Conservation (phyloP, 23 tunicate species). For the Ascidia mentula region DNA sequence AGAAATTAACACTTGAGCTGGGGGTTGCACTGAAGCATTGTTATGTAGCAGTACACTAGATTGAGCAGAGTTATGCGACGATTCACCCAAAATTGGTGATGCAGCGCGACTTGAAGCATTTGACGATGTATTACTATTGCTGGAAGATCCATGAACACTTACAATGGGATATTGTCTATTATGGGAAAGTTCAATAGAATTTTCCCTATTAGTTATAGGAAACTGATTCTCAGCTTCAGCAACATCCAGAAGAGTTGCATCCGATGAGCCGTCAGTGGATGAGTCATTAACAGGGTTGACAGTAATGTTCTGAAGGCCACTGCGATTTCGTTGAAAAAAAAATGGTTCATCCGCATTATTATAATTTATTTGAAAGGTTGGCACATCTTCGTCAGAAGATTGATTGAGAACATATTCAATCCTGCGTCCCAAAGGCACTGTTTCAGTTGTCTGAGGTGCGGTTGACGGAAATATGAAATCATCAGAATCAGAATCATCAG, state of each 20-base stretch:
- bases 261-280: background rate
- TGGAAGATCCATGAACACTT: background rate
- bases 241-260: background rate
- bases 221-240: background rate
- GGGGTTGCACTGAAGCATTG: background rate
- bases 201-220: background rate
- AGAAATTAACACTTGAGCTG: background rate
- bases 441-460: background rate
- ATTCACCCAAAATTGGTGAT: background rate
- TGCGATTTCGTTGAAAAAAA: background rate
- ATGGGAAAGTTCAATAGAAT: background rate
- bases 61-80: background rate
- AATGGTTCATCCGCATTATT: background rate
- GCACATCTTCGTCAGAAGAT: background rate
- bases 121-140: background rate
- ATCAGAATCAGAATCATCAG: background rate
- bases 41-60: background rate
- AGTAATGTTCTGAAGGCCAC: background rate
- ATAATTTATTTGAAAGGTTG: background rate
- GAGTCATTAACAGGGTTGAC: background rate
- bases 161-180: background rate
- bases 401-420: background rate
- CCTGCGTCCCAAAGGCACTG: background rate
- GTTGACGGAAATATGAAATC: background rate
- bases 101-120: background rate